Conservation (phyloP, 2,113 vertebrate species). For the Stigmatopora nigra region DNA sequence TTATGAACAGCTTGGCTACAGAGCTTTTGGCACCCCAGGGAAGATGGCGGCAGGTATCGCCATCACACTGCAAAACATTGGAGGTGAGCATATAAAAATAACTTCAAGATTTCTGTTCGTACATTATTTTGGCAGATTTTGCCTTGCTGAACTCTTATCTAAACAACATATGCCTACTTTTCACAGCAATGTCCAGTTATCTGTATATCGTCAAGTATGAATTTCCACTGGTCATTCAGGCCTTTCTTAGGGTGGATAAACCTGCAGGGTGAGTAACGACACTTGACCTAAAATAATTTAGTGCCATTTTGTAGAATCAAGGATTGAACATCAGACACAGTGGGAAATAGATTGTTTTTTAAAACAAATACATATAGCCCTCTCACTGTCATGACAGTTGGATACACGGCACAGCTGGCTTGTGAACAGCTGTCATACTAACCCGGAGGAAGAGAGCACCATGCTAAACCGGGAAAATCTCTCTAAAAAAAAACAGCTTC, state of each 20-base stretch:
- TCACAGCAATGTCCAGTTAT: constrained; percentile 91
- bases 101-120: not conserved
- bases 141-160: not conserved
- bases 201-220: constrained; percentile 96
- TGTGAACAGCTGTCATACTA: constrained; percentile 52
- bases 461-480: constrained; percentile 20
- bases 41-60: constrained; percentile 86
- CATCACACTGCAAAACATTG: constrained; percentile 89
- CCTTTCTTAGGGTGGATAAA: constrained; percentile 66
- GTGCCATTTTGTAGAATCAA: not conserved
- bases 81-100: constrained; percentile 68
- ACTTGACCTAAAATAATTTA: not conserved
- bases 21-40: constrained; percentile 86
- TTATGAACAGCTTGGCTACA: constrained; percentile 90
- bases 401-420: constrained; percentile 38
- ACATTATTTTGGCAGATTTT: not conserved
- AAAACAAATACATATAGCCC: not conserved
- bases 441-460: constrained; percentile 38
- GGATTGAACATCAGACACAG: not conserved
- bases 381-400: constrained; percentile 16
- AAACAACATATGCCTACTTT: constrained; percentile 16
- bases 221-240: constrained; percentile 87
- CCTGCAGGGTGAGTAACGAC: constrained; percentile 63
- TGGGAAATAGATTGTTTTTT: not conserved
- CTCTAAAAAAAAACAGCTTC: constrained; percentile 47